Percentiles rank a stretch among this genome's conserved stretches.
Conservation (phyloP, 1,140 invertebrate genomes). For the Tetramorium simillimum region DNA sequence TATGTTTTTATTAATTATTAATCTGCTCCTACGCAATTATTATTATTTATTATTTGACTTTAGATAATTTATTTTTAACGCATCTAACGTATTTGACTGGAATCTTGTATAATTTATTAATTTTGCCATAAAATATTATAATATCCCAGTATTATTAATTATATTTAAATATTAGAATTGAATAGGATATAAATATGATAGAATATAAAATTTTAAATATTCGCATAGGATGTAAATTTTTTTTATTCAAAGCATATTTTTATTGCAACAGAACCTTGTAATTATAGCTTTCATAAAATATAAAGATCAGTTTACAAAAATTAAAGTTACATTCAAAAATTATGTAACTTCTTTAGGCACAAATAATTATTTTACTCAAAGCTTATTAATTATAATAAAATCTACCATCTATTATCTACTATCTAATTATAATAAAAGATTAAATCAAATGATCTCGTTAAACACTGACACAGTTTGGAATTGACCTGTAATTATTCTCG, state of each 20-base stretch:
- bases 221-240: too few species aligned
- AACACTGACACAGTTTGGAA: not conserved
- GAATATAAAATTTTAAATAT: not conserved
- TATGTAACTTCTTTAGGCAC: not conserved
- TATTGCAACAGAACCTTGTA: not conserved
- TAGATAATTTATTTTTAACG: not conserved
- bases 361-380: not conserved
- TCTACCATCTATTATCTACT: too few species aligned
- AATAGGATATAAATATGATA: not conserved
- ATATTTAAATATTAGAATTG: not conserved
- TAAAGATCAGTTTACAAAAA: not conserved
- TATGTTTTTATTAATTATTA: not conserved
- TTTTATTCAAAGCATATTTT: not conserved
- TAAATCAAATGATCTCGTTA: not conserved
- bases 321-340: not conserved
- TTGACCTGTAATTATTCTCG: slow-evolving; percentile 14
- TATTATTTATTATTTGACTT: not conserved
- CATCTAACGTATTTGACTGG: not conserved
- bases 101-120: not conserved
- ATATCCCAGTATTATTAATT: not conserved
- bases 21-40: not conserved
- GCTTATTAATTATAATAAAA: not conserved
- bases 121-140: not conserved
- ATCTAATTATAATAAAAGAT: slow-evolving; percentile 10
- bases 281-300: not conserved